Conservation (phyloP, 2,888 invertebrate species). For the Euphydryas editha region DNA sequence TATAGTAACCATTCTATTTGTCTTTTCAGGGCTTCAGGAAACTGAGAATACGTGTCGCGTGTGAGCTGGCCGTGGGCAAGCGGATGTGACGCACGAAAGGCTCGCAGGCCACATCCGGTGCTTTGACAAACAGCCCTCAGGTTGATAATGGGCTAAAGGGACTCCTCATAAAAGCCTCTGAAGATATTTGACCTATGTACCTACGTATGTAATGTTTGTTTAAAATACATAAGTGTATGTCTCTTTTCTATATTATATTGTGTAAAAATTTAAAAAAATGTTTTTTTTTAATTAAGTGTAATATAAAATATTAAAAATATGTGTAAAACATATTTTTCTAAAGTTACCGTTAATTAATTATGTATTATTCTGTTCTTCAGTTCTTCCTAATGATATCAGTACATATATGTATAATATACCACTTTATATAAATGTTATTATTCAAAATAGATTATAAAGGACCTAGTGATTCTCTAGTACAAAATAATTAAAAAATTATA, state of each 20-base stretch:
- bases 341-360: too few relatives aligned
- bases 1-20: slow-evolving; percentile 35
- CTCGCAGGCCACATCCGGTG: slow-evolving; percentile 63
- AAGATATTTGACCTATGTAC: slow-evolving; percentile 19
- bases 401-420: too few relatives aligned
- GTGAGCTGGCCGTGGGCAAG: slow-evolving; percentile 50
- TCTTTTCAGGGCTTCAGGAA: slow-evolving; percentile 44
- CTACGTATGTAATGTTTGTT: background rate
- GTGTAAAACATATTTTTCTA: too few relatives aligned
- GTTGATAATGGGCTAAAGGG: slow-evolving; percentile 49
- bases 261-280: background rate
- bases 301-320: too few relatives aligned
- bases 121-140: slow-evolving; percentile 66
- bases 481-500: too few relatives aligned
- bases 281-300: too few relatives aligned
- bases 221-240: background rate
- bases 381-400: too few relatives aligned
- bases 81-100: slow-evolving; percentile 59
- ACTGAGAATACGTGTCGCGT: slow-evolving; percentile 51
- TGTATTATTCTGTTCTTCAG: too few relatives aligned
- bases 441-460: too few relatives aligned
- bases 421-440: too few relatives aligned
- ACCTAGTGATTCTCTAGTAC: too few relatives aligned
- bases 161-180: slow-evolving; percentile 33
- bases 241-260: background rate